A percentile compares a stretch with the other conserved stretches of the same genome.
Conservation (phyloP, 2,113 vertebrate species). For the Astatotilapia flaviijosephi region DNA sequence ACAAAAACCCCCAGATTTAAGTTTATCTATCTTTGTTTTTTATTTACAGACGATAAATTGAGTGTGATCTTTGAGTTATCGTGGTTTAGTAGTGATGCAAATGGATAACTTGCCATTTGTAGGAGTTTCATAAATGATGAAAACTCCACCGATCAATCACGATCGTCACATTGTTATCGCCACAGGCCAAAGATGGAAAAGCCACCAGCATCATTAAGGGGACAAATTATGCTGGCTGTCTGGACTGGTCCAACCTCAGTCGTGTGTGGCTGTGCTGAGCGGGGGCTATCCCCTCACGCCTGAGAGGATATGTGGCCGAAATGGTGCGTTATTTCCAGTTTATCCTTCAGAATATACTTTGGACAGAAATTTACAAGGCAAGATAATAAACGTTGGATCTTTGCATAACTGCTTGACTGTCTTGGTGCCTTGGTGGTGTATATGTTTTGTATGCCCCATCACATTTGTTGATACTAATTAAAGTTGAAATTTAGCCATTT, state of each 20-base stretch:
- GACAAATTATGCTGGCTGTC: background rate
- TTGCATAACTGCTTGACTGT: background rate
- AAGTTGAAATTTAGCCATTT: background rate
- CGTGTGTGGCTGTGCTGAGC: background rate
- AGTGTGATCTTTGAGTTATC: background rate
- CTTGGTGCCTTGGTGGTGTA: background rate
- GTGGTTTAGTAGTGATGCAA: background rate
- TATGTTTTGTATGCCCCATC: background rate
- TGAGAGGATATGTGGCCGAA: fast-evolving
- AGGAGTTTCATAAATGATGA: background rate
- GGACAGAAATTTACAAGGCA: background rate
- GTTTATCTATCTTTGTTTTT: background rate
- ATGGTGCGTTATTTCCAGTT: fast-evolving
- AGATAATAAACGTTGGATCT: background rate
- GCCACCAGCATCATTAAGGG: background rate
- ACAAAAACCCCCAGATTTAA: background rate
- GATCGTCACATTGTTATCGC: background rate
- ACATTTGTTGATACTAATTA: background rate
- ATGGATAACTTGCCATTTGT: background rate
- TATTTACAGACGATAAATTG: background rate
- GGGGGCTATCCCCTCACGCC: background rate
- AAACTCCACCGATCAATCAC: background rate
- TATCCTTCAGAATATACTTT: background rate
- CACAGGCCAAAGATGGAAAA: background rate
- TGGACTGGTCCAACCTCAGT: background rate